Evolutionary conservation across 92 coral and sea anemone species (phyloP).

Genomic region (Chrysogorgia sp.): DNA sequence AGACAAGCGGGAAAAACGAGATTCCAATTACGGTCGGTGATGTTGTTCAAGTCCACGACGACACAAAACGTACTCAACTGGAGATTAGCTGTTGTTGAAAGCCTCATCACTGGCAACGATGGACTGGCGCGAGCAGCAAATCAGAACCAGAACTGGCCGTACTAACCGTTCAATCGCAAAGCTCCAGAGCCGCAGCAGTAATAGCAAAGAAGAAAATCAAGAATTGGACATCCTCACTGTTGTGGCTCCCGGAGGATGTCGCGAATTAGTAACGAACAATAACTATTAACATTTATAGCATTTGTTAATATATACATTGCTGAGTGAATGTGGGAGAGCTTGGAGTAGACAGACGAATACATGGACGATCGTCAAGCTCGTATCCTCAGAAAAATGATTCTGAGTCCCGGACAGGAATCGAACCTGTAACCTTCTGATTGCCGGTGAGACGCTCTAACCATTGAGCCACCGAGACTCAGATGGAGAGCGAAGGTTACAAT

Average conservation of each 20-base stretch:
- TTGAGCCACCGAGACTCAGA: too few species aligned
- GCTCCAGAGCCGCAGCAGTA: neutral
- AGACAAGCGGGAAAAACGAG: constrained; percentile 49
- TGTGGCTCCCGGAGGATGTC: constrained; percentile 25
- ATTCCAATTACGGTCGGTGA: constrained; percentile 36
- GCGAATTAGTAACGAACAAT: neutral
- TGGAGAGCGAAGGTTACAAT: too few species aligned
- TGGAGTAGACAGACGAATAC: too few species aligned
- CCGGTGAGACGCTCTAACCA: too few species aligned
- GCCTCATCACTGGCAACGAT: constrained; percentile 56
- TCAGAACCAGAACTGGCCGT: constrained; percentile 55
- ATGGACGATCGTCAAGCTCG: too few species aligned
- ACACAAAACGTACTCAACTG: constrained; percentile 49
- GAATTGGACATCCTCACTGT: neutral
- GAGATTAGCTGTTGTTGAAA: constrained; percentile 60
- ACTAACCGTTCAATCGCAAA: constrained; percentile 39
- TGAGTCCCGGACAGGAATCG: too few species aligned
- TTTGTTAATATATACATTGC: too few species aligned
- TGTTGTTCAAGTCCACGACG: constrained; percentile 47
- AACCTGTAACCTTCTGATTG: too few species aligned
- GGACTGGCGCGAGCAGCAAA: constrained; percentile 62
- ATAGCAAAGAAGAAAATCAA: neutral
- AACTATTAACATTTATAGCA: too few species aligned
- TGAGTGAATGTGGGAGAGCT: too few species aligned
- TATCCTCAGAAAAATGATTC: too few species aligned